phyloP scores from a whole-genome alignment of 2,113 vertebrate species.

The Leiothrix lutea region DNA sequence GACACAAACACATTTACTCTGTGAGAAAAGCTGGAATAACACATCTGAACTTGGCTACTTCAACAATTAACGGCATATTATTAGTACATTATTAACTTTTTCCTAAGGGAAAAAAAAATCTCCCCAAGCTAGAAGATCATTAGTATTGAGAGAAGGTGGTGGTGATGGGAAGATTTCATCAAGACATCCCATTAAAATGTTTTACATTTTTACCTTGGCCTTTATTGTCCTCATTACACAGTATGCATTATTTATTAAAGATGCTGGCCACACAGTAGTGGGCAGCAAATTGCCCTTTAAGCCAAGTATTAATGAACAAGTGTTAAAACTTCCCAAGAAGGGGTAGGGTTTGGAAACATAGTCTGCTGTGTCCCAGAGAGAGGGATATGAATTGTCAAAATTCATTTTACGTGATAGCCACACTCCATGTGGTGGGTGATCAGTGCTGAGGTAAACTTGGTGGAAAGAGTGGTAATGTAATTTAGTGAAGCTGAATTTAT shows the following conservation, averaged over 20 bases:
- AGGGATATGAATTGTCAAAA: background rate
- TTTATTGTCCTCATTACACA: slow-evolving; percentile 67
- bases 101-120: background rate
- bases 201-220: slow-evolving; percentile 62
- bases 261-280: slow-evolving; percentile 26
- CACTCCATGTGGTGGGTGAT: rapidly evolving
- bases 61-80: background rate
- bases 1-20: background rate
- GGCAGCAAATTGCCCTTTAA: slow-evolving; percentile 63
- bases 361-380: background rate
- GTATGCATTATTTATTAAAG: slow-evolving; percentile 70
- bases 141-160: slow-evolving; percentile 56
- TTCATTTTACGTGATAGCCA: background rate
- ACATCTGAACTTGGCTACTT: background rate
- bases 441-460: background rate
- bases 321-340: background rate
- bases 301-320: slow-evolving; percentile 60
- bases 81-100: background rate
- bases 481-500: background rate
- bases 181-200: slow-evolving; percentile 58
- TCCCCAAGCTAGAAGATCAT: slow-evolving; percentile 23
- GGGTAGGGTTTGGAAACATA: background rate
- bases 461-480: background rate
- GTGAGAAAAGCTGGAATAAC: background rate
- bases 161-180: slow-evolving; percentile 56